phyloP scores from a whole-genome alignment of 2,888 invertebrate species.

The Andrena bicolor region DNA sequence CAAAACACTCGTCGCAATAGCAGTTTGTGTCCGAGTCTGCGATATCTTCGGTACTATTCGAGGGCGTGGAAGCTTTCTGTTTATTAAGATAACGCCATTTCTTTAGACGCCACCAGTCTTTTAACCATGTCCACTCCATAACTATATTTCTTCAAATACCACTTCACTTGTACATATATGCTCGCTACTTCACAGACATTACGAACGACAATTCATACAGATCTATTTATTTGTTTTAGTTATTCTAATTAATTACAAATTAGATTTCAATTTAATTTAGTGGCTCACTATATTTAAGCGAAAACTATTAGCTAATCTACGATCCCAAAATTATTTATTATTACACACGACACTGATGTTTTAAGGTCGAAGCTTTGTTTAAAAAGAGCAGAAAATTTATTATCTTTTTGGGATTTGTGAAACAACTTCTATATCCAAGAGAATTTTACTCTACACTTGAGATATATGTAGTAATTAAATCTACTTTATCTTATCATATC shows the following conservation, averaged over 20 bases:
- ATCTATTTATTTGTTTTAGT: not conserved
- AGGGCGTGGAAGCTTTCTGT: constrained; percentile 58
- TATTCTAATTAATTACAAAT: not conserved
- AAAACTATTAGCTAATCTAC: not conserved
- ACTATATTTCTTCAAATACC: constrained; percentile 16
- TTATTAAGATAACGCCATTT: constrained; percentile 87
- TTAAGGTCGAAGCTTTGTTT: not conserved
- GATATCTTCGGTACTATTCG: constrained; percentile 85
- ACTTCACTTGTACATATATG: not conserved
- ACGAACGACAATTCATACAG: not conserved
- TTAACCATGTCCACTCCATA: constrained; percentile 93
- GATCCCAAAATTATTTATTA: not conserved
- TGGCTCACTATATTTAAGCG: not conserved
- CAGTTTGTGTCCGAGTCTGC: constrained; percentile 87
- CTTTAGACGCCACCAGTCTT: constrained; percentile 93
- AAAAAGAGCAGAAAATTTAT: not conserved
- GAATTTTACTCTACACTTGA: not conserved
- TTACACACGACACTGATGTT: not conserved
- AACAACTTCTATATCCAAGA: not conserved
- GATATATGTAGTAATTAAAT: constrained; percentile 11
- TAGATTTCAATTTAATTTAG: not conserved
- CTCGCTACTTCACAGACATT: constrained; percentile 6
- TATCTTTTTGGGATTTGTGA: not conserved
- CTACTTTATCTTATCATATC: constrained; percentile 35
- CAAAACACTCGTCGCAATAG: constrained; percentile 92